Conservation (phyloP, 2,797 vertebrate genomes). For the Malacoctenus gilli region DNA sequence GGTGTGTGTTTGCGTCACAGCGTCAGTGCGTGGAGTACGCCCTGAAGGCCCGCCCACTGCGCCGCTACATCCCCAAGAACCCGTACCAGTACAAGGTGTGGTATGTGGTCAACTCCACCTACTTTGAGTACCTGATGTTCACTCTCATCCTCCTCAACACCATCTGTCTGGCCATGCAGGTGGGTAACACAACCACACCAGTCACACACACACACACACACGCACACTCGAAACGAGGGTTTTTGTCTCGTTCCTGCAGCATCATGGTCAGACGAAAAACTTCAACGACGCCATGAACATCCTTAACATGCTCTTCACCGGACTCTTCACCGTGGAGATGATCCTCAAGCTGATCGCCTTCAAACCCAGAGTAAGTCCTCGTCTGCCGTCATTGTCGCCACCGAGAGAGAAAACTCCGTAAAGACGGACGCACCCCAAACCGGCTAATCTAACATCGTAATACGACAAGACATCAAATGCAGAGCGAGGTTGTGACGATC, state of each 20-base stretch:
- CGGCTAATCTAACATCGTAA: too few relatives aligned
- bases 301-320: constrained; percentile 99
- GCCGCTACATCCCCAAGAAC: constrained; percentile 99
- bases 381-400: too few relatives aligned
- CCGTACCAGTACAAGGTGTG: constrained; percentile 99
- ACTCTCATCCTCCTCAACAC: constrained; percentile 98
- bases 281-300: constrained; percentile 99
- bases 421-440: too few relatives aligned
- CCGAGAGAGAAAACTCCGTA: too few relatives aligned
- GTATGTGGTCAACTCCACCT: constrained; percentile 99
- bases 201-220: too few relatives aligned
- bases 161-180: constrained; percentile 99
- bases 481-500: background rate
- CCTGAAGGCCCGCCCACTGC: constrained; percentile 92
- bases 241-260: constrained; percentile 65
- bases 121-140: constrained; percentile 99
- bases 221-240: background rate
- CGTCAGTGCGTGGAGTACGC: constrained; percentile 99
- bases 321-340: constrained; percentile 99
- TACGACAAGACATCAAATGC: too few relatives aligned
- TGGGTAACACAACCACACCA: constrained; percentile 62
- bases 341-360: constrained; percentile 98
- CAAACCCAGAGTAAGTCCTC: constrained; percentile 94
- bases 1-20: constrained; percentile 73
- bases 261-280: constrained; percentile 86